A percentile compares a stretch with the other conserved stretches of the same genome.
Conservation (phyloP, 2,113 vertebrate species). For the Anas platyrhynchos region DNA sequence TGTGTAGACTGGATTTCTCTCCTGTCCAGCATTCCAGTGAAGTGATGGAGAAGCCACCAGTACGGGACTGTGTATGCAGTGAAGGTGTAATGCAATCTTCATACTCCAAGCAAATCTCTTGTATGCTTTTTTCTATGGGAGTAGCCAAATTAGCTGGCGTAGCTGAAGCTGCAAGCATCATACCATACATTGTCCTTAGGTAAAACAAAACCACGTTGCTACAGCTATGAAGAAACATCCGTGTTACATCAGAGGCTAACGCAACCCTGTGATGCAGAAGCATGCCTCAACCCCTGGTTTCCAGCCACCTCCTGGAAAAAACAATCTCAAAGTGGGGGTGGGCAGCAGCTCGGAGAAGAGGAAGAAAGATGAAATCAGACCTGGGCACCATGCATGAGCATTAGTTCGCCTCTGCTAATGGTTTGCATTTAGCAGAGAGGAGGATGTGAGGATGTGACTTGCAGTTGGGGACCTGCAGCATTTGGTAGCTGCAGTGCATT, state of each 20-base stretch:
- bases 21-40: neutral
- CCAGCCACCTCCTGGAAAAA: neutral
- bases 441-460: neutral
- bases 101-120: neutral
- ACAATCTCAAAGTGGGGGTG: neutral
- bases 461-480: accelerated
- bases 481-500: neutral
- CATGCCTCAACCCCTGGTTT: accelerated
- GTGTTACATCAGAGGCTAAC: neutral
- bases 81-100: accelerated
- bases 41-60: neutral
- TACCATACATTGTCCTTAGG: neutral
- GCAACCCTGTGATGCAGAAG: accelerated
- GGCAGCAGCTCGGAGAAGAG: neutral
- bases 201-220: neutral
- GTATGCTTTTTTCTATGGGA: neutral
- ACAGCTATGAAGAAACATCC: neutral
- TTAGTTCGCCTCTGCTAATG: neutral
- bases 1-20: neutral
- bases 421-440: neutral
- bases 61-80: neutral
- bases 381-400: accelerated
- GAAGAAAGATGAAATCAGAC: neutral
- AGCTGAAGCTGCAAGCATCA: neutral
- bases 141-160: neutral